These are phyloP conservation scores for Tonatia bakeri DNA, from an alignment of 2,113 vertebrate species.

Conservation along the genomic window DNA sequence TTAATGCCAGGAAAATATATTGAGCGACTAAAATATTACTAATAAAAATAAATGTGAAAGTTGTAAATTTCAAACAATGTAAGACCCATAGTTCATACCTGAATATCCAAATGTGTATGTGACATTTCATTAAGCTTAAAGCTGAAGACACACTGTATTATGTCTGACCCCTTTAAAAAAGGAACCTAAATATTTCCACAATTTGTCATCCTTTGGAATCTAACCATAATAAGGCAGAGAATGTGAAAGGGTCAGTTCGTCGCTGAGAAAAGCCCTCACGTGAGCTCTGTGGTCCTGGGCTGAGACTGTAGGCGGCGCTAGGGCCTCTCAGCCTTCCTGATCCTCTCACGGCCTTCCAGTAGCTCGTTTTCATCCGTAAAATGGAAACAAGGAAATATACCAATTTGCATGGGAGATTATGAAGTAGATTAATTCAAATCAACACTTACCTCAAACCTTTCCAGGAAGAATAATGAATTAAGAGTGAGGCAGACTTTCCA, in stretches of 20 bases:
- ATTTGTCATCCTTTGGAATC: constrained; percentile 51
- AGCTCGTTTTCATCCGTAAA: not conserved
- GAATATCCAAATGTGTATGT: constrained; percentile 67
- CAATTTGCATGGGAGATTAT: not conserved
- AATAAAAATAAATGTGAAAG: constrained; percentile 79
- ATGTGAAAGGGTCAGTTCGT: not conserved
- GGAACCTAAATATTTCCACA: constrained; percentile 54
- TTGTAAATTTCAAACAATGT: constrained; percentile 70
- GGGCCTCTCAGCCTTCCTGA: not conserved
- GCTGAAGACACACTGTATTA: constrained; percentile 56
- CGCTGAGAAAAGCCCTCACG: not conserved
- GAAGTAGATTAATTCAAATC: not conserved
- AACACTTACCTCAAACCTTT: not conserved
- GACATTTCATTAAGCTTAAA: constrained; percentile 74
- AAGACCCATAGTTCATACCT: constrained; percentile 73
- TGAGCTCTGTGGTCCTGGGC: not conserved
- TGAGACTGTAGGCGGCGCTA: fast-evolving
- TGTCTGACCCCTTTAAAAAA: constrained; percentile 54
- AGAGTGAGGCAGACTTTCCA: not conserved
- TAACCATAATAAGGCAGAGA: constrained; percentile 36
- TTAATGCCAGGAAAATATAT: constrained; percentile 73
- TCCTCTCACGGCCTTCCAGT: not conserved
- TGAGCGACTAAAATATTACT: constrained; percentile 70
- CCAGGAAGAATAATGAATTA: not conserved
- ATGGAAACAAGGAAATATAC: not conserved